phyloP scores from a whole-genome alignment of 2,797 vertebrate species.

The Fundulus diaphanus region DNA sequence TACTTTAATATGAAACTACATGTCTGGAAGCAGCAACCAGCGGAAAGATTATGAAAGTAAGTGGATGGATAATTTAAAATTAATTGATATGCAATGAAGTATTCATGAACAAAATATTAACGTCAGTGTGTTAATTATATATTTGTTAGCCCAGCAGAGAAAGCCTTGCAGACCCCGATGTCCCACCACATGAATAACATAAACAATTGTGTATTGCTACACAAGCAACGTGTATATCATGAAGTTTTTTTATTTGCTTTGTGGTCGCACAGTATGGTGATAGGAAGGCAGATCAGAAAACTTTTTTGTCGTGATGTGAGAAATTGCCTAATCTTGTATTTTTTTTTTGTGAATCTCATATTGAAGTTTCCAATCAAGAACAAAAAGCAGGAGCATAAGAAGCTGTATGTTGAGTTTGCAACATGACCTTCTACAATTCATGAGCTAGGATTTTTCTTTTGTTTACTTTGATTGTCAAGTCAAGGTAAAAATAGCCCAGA shows the following conservation, averaged over 20 bases:
- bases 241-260: background rate
- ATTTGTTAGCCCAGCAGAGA: too few relatives aligned
- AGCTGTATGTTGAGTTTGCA: background rate
- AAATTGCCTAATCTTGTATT: background rate
- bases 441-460: background rate
- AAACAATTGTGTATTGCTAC: too few relatives aligned
- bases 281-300: background rate
- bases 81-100: too few relatives aligned
- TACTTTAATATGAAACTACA: too few relatives aligned
- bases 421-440: conserved; percentile 9
- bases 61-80: too few relatives aligned
- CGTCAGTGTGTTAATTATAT: too few relatives aligned
- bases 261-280: background rate
- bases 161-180: too few relatives aligned
- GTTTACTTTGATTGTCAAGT: conserved; percentile 10
- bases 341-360: background rate
- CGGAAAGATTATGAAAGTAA: too few relatives aligned
- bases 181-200: too few relatives aligned
- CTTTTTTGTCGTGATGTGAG: background rate
- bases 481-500: conserved; percentile 20
- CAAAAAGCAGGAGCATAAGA: background rate
- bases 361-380: background rate
- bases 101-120: too few relatives aligned
- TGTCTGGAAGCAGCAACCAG: too few relatives aligned
- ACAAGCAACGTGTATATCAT: too few relatives aligned